Percentiles rank a stretch among this genome's conserved stretches.
These are phyloP conservation scores for Augiades crinisus DNA, from an alignment of 2,888 invertebrate species.

Conservation along the genomic window DNA sequence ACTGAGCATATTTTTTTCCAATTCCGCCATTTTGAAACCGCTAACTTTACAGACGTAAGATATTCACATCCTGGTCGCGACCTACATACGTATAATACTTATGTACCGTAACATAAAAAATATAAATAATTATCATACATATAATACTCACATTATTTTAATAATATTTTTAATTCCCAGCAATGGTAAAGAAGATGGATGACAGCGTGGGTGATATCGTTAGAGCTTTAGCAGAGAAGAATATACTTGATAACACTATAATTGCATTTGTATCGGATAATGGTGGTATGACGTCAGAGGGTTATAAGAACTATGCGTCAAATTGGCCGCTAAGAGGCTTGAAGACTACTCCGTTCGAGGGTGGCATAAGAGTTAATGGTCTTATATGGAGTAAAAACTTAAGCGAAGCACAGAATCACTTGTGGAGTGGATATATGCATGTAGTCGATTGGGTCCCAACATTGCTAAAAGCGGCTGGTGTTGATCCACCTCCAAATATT, in stretches of 20 bases:
- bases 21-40: no score
- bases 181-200: slow-evolving; percentile 92
- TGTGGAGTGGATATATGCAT: slow-evolving; percentile 83
- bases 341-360: slow-evolving; percentile 92
- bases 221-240: slow-evolving; percentile 82
- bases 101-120: no score
- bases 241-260: slow-evolving; percentile 90
- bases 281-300: slow-evolving; percentile 89
- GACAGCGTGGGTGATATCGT: slow-evolving; percentile 91
- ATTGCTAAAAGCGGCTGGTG: slow-evolving; percentile 64
- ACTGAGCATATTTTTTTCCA: no score
- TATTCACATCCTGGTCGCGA: no score
- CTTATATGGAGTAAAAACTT: slow-evolving; percentile 83
- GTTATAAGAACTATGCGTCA: slow-evolving; percentile 87
- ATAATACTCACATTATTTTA: not conserved
- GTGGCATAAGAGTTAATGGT: slow-evolving; percentile 88
- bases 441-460: slow-evolving; percentile 93
- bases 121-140: no score
- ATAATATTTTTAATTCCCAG: slow-evolving; percentile 66
- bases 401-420: slow-evolving; percentile 54
- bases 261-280: slow-evolving; percentile 94
- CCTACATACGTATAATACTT: no score
- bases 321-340: slow-evolving; percentile 89
- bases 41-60: no score
- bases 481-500: slow-evolving; percentile 44